phyloP scores from a whole-genome alignment of 2,113 vertebrate genomes.

The Nothocercus julius region DNA sequence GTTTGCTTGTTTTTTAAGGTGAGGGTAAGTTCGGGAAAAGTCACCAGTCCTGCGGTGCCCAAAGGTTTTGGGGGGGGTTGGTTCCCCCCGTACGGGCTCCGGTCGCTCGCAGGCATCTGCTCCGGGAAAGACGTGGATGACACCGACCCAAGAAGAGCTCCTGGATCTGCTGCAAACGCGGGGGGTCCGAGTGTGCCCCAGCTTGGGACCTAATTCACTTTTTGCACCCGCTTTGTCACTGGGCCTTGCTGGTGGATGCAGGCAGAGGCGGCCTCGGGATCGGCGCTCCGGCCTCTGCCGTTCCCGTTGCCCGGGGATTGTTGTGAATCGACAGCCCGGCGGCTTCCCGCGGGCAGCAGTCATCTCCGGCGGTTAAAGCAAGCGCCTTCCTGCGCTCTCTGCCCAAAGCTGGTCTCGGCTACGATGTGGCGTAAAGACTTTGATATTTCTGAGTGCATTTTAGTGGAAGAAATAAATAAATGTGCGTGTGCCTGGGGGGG shows the following conservation, averaged over 20 bases:
- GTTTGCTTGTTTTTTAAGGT: not conserved
- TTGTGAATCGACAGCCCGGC: not conserved
- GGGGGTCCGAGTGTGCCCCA: not conserved
- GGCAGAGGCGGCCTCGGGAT: not conserved
- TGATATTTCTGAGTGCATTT: not conserved
- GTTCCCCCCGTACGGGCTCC: too few species aligned
- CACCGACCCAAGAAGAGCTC: not conserved
- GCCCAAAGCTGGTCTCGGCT: not conserved
- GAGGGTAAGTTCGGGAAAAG: conserved; percentile 17
- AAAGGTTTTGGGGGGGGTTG: not conserved
- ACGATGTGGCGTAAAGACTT: not conserved
- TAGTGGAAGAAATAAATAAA: not conserved
- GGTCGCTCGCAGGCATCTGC: not conserved
- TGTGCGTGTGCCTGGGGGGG: not conserved
- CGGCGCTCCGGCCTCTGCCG: not conserved
- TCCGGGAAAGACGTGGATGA: not conserved
- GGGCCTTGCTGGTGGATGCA: fast-evolving
- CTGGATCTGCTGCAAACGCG: fast-evolving
- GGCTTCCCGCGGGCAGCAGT: not conserved
- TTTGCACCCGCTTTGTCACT: fast-evolving
- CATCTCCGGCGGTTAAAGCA: not conserved
- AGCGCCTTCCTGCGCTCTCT: not conserved
- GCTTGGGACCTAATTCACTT: not conserved
- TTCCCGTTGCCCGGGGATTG: not conserved
- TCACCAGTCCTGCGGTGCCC: not conserved